Base-by-base conservation (phyloP, 1,140 invertebrate species). In the Drosophila azteca region DNA sequence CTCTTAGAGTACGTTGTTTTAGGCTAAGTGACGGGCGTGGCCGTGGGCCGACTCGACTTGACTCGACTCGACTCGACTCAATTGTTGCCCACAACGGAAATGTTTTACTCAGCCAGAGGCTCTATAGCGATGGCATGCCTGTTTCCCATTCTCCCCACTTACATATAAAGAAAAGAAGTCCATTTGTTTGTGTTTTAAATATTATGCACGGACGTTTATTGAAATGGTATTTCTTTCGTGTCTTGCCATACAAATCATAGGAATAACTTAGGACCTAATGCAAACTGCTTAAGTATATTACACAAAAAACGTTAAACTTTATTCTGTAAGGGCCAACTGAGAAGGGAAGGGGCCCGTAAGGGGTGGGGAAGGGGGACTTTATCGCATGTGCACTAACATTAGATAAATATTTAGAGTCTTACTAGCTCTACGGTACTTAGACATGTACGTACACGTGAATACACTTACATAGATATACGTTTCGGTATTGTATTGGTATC, bases 141-240 rank as follows among this genome's bases (percentile, higher is more conserved):
- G 26, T 55, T 63, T 31, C 50, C 49, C 41, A 6, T 20, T 13
- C 46, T 2, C 51, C 48, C 63, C 51, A 80, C 67, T 78, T 50
- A 74, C 15, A 20, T 20, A 20, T 20, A 20, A 20, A 20, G 17
- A 49, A 55, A 55, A 85, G 69, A 66, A 44, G 26, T 1, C 44
- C 83, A 88, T 78, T 88, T 80, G 41, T 59, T 65, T 70, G 76
- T 84, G 31, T 51, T 59, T 85, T 77, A 58, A 87, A 85, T 87
- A 70, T 87, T 87, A 85, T 87, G 82, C 81, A 85, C 81, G 81
- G 81, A 85, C 82, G 81, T 85, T 85, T 85, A 85, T 85, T 85
- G 82, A 87, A 87, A 87, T 82, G 65, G 69, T 78, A 82, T 82
- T 82, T 57, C 58, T 64, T 64, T 80, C 66, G 65, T 70, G 67